Percentiles rank a stretch among this genome's conserved stretches.
phyloP scores from a whole-genome alignment of 2,113 vertebrate species.

The Rhinichthys klamathensis region DNA sequence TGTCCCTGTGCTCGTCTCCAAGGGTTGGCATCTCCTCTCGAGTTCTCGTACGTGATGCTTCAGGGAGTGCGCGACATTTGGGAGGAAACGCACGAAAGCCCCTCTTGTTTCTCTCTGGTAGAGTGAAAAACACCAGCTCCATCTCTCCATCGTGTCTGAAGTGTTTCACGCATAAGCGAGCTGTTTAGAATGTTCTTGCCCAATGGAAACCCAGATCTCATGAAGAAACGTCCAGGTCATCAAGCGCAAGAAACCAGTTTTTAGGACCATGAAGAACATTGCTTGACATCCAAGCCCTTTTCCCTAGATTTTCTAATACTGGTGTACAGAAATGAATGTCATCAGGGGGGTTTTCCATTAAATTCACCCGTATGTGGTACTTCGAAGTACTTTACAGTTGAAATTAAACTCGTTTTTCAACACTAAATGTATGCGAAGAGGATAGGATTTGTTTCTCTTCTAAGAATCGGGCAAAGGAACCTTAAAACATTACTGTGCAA shows the following conservation, averaged over 20 bases:
- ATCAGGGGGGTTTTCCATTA: not conserved
- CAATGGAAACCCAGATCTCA: not conserved
- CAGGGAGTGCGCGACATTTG: not conserved
- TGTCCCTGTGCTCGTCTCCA: not conserved
- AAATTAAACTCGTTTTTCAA: not conserved
- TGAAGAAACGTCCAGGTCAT: not conserved
- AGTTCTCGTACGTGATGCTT: not conserved
- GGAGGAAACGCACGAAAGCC: not conserved
- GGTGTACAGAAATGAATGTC: not conserved
- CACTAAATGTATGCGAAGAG: not conserved
- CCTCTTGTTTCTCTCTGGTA: constrained; percentile 2
- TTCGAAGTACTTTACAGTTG: not conserved
- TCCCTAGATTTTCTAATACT: not conserved
- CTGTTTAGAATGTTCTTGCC: constrained; percentile 10
- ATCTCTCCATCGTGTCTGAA: constrained; percentile 77
- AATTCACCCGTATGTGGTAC: not conserved
- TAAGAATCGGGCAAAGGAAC: not conserved
- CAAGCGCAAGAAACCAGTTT: not conserved
- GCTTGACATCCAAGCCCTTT: not conserved
- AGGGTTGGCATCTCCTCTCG: not conserved
- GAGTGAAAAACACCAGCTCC: constrained; percentile 75
- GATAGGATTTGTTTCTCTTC: too few relatives aligned
- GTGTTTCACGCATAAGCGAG: constrained; percentile 29
- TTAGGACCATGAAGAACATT: not conserved
- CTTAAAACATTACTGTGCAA: not conserved